Evolutionary conservation across 35 echinoderm and acorn worm genomes (phyloP).

Genomic region (Acanthaster planci): DNA sequence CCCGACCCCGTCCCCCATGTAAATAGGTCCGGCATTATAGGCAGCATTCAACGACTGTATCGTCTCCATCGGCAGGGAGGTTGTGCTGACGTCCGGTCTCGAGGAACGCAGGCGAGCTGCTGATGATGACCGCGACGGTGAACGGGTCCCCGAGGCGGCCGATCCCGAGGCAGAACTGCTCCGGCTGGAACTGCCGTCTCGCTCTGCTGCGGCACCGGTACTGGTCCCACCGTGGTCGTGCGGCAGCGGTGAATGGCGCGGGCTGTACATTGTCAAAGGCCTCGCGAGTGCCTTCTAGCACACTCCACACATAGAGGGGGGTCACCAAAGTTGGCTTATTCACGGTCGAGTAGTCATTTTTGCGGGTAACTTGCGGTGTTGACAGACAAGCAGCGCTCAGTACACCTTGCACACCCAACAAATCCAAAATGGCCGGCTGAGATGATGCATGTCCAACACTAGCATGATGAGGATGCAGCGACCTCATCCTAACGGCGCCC

Average conservation of each 20-base stretch:
- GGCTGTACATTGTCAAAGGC: constrained; percentile 59
- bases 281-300: not conserved
- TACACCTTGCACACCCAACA: no score
- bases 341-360: not conserved
- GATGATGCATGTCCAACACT: no score
- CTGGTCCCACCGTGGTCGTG: constrained; percentile 36
- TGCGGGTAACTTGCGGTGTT: not conserved
- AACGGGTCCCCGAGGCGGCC: constrained; percentile 63
- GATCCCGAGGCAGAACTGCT: constrained; percentile 76
- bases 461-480: no score
- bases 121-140: constrained; percentile 66
- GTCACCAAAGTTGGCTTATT: not conserved
- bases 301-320: not conserved
- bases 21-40: constrained; percentile 92
- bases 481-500: no score
- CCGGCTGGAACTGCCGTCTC: constrained; percentile 39
- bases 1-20: constrained; percentile 89
- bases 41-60: constrained; percentile 98
- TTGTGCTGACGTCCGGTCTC: constrained; percentile 48
- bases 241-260: constrained; percentile 64
- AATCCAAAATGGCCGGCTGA: no score
- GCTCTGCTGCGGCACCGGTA: not conserved
- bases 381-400: not conserved
- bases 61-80: constrained; percentile 86
- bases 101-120: constrained; percentile 35